Evolutionary conservation across 1,140 invertebrate genomes (phyloP).

Genomic region (Metopolophium dirhodum): DNA sequence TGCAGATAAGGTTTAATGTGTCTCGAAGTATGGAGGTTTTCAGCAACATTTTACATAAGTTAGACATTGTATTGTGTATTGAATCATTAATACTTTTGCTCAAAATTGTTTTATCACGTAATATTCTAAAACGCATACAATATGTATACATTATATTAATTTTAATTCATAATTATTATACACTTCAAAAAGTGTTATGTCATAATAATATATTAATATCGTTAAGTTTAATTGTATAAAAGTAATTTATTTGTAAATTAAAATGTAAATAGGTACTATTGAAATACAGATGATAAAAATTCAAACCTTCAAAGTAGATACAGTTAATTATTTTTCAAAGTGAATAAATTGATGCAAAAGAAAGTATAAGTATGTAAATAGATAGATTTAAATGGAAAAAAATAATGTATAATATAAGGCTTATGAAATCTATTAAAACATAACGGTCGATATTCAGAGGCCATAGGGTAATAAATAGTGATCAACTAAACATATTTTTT

Average conservation of each 20-base stretch:
- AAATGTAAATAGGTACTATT: background rate
- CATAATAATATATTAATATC: background rate
- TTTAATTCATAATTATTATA: no score
- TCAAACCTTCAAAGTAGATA: background rate
- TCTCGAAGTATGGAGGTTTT: background rate
- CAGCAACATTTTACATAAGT: background rate
- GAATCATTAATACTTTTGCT: background rate
- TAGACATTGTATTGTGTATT: background rate
- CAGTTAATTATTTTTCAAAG: background rate
- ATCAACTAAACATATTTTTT: background rate
- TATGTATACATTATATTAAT: background rate
- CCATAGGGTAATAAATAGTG: background rate
- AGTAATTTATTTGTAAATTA: background rate
- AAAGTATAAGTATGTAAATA: background rate
- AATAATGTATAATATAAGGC: background rate
- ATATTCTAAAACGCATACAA: background rate
- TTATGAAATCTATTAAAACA: background rate
- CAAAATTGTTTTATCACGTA: background rate
- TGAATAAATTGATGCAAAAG: background rate
- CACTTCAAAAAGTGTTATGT: background rate
- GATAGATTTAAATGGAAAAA: background rate
- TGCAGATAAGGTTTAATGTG: conserved; percentile 9
- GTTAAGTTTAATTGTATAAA: background rate
- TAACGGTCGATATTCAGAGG: background rate
- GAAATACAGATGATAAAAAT: background rate